phyloP scores from a whole-genome alignment of 2,888 invertebrate species.

The Oscheius myriophilus region DNA sequence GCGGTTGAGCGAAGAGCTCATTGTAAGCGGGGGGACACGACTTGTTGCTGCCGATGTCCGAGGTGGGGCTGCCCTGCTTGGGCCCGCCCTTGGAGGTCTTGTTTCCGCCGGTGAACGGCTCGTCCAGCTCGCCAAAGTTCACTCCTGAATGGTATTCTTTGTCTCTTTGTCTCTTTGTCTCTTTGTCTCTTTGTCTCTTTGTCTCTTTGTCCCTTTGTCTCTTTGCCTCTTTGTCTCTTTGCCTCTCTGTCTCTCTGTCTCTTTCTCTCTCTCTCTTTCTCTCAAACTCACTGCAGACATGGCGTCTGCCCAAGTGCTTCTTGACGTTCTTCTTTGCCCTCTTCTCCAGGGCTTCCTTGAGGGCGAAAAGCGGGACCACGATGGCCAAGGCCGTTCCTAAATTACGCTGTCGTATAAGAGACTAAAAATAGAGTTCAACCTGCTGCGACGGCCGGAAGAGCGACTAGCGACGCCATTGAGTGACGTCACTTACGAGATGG shows the following conservation, averaged over 20 bases:
- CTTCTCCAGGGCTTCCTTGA: slow-evolving; percentile 30
- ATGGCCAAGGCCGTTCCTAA: slow-evolving; percentile 21
- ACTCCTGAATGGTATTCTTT: slow-evolving; percentile 2
- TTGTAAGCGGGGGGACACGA: slow-evolving; percentile 27
- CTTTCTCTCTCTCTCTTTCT: background rate
- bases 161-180: background rate
- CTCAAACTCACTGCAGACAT: slow-evolving; percentile 13
- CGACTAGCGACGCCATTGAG: slow-evolving; percentile 30
- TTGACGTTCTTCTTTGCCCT: slow-evolving; percentile 26
- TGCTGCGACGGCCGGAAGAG: slow-evolving; percentile 31
- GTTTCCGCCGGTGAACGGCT: background rate
- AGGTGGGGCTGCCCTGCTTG: slow-evolving; percentile 1
- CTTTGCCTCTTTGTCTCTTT: background rate
- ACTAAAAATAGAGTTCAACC: background rate
- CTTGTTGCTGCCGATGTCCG: slow-evolving; percentile 14
- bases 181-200: background rate
- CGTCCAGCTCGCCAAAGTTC: slow-evolving; percentile 25
- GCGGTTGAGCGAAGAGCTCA: slow-evolving; percentile 16
- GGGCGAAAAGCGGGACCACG: slow-evolving; percentile 26
- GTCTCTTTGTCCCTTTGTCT: too few species aligned
- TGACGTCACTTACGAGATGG: slow-evolving; percentile 23
- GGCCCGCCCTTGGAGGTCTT: slow-evolving; percentile 2
- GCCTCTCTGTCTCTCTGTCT: background rate
- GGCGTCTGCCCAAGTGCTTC: slow-evolving; percentile 20
- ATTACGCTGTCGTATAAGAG: too few species aligned